Conservation (phyloP, 2,888 invertebrate species). For the Pedicia rivosa region DNA sequence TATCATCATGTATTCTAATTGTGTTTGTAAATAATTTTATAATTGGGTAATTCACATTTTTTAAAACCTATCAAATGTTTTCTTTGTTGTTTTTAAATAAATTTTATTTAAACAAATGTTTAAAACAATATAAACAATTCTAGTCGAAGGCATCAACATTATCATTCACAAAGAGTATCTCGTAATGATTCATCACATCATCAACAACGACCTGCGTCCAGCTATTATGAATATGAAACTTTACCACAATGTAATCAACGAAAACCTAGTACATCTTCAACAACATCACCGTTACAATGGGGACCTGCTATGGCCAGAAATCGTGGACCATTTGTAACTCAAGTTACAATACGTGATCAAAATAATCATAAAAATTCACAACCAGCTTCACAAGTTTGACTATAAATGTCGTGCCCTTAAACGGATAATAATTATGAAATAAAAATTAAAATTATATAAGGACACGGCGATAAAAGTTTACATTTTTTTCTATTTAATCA, state of each 20-base stretch:
- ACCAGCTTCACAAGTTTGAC: slow-evolving; percentile 22
- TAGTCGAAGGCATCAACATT: slow-evolving; percentile 50
- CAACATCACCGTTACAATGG: slow-evolving; percentile 8
- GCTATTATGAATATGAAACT: slow-evolving; percentile 73
- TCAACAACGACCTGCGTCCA: slow-evolving; percentile 50
- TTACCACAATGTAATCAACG: slow-evolving; percentile 36
- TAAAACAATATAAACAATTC: slow-evolving; percentile 12
- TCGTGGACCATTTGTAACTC: slow-evolving; percentile 43
- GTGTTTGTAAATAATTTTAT: slow-evolving; percentile 1
- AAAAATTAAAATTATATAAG: too few species aligned
- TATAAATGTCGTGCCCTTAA: slow-evolving; percentile 18
- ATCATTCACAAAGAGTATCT: slow-evolving; percentile 42
- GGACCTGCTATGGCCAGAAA: slow-evolving; percentile 20
- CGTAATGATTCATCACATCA: slow-evolving; percentile 38
- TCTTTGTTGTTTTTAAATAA: too few species aligned
- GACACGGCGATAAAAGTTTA: too few species aligned
- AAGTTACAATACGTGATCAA: slow-evolving; percentile 42
- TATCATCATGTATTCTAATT: slow-evolving; percentile 8
- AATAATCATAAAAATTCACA: slow-evolving; percentile 15
- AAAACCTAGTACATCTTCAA: slow-evolving; percentile 12
- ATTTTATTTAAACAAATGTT: too few species aligned
- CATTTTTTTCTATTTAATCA: too few species aligned
- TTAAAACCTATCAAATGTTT: too few species aligned
- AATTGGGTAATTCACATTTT: neutral
- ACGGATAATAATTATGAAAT: too few species aligned